These are phyloP conservation scores for Ophion ellenae DNA, from an alignment of 2,888 invertebrate species.

Conservation along the genomic window DNA sequence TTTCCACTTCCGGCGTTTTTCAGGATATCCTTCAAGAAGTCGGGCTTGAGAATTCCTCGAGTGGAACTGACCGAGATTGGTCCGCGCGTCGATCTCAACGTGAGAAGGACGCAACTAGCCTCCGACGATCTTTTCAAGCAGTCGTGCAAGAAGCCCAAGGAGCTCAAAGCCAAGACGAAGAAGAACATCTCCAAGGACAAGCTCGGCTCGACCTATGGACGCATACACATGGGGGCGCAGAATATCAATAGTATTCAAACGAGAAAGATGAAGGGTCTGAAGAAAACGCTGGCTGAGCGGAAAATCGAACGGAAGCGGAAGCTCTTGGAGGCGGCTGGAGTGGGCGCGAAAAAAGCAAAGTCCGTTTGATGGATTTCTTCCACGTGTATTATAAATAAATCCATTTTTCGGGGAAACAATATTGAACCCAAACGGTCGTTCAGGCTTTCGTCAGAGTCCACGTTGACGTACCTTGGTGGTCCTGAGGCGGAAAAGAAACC, in stretches of 20 bases:
- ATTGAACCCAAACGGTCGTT: background rate
- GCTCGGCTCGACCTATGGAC: conserved; percentile 95
- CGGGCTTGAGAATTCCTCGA: conserved; percentile 94
- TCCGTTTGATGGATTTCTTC: conserved; percentile 26
- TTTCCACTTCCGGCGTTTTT: background rate
- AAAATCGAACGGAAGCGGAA: conserved; percentile 86
- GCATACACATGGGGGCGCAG: conserved; percentile 97
- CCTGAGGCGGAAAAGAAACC: conserved; percentile 70
- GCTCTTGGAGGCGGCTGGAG: conserved; percentile 80
- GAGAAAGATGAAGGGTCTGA: conserved; percentile 95
- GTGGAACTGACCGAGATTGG: conserved; percentile 97
- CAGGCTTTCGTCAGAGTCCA: conserved; percentile 71
- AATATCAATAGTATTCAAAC: conserved; percentile 93
- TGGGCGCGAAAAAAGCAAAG: conserved; percentile 70
- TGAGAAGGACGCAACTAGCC: conserved; percentile 94
- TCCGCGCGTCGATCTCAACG: conserved; percentile 93
- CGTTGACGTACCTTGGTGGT: conserved; percentile 69
- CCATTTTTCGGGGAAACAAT: background rate
- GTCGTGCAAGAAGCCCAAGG: conserved; percentile 92
- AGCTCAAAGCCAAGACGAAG: conserved; percentile 91
- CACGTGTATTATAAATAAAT: conserved; percentile 11
- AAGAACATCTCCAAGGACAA: conserved; percentile 96
- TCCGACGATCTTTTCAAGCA: conserved; percentile 94
- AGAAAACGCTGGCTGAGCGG: conserved; percentile 89
- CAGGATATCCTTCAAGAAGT: conserved; percentile 94